Percentiles rank a stretch among this genome's conserved stretches.
These are phyloP conservation scores for Podotricha telesiphe DNA, from an alignment of 2,888 invertebrate genomes.

Conservation along the genomic window DNA sequence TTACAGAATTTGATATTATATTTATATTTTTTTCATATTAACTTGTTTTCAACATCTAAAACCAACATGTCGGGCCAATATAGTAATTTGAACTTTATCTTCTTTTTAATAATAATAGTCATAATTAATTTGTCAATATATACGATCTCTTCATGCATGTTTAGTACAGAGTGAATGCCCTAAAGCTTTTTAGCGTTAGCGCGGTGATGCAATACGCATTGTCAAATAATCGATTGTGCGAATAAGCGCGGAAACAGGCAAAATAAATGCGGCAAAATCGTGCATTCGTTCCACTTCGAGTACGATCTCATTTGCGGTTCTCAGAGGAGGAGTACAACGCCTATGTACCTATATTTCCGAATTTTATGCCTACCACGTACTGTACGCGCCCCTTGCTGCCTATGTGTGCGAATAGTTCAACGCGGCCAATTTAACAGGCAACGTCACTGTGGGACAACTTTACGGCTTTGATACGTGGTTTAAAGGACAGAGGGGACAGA, in stretches of 20 bases:
- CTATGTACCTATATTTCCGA: constrained; percentile 75
- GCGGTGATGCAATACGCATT: constrained; percentile 20
- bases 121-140: constrained; percentile 4
- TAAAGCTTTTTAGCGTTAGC: constrained; percentile 21
- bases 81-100: background rate
- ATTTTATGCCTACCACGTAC: constrained; percentile 77
- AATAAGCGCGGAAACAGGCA: constrained; percentile 44
- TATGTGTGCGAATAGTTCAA: constrained; percentile 65
- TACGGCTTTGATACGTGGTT: constrained; percentile 43
- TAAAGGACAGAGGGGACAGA: constrained; percentile 46
- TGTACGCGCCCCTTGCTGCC: constrained; percentile 49
- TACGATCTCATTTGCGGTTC: constrained; percentile 75
- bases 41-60: background rate
- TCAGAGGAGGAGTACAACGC: constrained; percentile 63
- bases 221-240: constrained; percentile 37
- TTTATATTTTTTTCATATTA: background rate
- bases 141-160: background rate
- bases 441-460: constrained; percentile 52
- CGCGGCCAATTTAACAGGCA: constrained; percentile 55
- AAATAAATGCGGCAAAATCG: constrained; percentile 63
- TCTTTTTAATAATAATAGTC: background rate
- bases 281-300: constrained; percentile 71
- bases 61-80: background rate
- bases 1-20: background rate
- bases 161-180: constrained; percentile 17